Evolutionary conservation across 2,113 vertebrate species (phyloP).

Genomic region (Arvicanthis niloticus): DNA sequence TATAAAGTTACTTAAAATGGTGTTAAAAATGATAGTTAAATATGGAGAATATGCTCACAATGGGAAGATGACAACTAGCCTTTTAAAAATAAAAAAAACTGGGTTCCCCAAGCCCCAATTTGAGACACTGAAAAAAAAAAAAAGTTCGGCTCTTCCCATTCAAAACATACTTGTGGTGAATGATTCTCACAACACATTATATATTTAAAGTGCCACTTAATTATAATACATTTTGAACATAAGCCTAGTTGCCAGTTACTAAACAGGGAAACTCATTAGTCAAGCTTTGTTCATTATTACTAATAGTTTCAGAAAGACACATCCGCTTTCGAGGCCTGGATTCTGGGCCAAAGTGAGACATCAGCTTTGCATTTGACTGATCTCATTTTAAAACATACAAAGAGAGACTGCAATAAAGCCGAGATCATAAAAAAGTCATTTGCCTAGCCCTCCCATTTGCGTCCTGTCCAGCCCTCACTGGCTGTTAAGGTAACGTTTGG

Average conservation of each 20-base stretch:
- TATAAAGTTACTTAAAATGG: neutral
- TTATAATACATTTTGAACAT: constrained; percentile 8
- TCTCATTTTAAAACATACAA: constrained; percentile 39
- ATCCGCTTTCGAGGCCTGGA: neutral
- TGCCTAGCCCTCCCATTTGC: neutral
- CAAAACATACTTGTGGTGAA: constrained; percentile 3
- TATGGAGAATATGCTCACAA: neutral
- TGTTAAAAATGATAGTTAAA: neutral
- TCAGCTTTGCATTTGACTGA: constrained; percentile 2
- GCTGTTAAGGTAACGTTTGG: constrained; percentile 30
- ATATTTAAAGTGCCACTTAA: constrained; percentile 10
- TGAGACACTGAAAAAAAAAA: neutral
- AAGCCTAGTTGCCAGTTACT: constrained; percentile 15
- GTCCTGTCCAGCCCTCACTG: neutral
- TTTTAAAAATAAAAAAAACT: neutral
- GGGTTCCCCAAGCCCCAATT: neutral
- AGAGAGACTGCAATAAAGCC: constrained; percentile 40
- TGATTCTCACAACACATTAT: neutral
- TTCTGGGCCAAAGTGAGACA: constrained; percentile 27
- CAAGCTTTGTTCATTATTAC: neutral
- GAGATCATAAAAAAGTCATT: constrained; percentile 36
- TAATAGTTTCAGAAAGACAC: constrained; percentile 29
- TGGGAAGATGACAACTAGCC: neutral
- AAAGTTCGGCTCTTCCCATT: neutral
- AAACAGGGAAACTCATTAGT: constrained; percentile 14